A percentile compares a stretch with the other conserved stretches of the same genome.
Evolutionary conservation across 1,140 invertebrate species (phyloP).

Genomic region (Drosophila nigromelanica): DNA sequence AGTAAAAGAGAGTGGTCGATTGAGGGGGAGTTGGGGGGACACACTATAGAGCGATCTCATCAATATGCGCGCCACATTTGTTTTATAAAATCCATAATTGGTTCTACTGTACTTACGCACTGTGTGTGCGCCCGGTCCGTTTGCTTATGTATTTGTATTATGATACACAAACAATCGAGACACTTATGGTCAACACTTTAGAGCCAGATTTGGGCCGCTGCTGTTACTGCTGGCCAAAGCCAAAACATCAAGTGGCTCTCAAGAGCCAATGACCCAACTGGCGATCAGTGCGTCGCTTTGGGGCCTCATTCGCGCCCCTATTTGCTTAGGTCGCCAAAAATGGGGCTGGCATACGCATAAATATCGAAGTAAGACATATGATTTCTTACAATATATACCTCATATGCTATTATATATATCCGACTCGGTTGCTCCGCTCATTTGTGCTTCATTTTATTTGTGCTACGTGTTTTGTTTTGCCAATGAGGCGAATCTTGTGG

Average conservation of each 20-base stretch:
- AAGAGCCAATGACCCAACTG: constrained; percentile 75
- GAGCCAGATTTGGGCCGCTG: constrained; percentile 76
- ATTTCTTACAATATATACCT: constrained; percentile 72
- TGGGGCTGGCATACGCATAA: constrained; percentile 78
- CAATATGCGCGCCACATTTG: constrained; percentile 79
- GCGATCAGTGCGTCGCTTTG: constrained; percentile 45
- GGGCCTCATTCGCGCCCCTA: constrained; percentile 61
- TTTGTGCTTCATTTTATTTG: constrained; percentile 79
- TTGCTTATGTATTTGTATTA: constrained; percentile 58
- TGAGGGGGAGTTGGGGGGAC: neutral
- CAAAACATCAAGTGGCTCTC: constrained; percentile 49
- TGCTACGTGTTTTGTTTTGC: constrained; percentile 60
- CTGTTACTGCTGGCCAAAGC: constrained; percentile 26
- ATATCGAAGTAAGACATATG: constrained; percentile 80
- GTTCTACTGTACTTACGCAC: constrained; percentile 83
- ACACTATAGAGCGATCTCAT: constrained; percentile 51
- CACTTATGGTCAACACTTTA: constrained; percentile 83
- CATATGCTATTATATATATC: constrained; percentile 25
- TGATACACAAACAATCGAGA: constrained; percentile 81
- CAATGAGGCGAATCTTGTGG: constrained; percentile 49
- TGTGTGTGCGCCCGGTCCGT: constrained; percentile 32
- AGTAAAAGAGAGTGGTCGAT: constrained; percentile 4
- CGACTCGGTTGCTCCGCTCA: constrained; percentile 43
- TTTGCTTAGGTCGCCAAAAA: constrained; percentile 82
- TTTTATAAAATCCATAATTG: constrained; percentile 84